Conservation (phyloP, 2,888 invertebrate species). For the Lasius platythorax region DNA sequence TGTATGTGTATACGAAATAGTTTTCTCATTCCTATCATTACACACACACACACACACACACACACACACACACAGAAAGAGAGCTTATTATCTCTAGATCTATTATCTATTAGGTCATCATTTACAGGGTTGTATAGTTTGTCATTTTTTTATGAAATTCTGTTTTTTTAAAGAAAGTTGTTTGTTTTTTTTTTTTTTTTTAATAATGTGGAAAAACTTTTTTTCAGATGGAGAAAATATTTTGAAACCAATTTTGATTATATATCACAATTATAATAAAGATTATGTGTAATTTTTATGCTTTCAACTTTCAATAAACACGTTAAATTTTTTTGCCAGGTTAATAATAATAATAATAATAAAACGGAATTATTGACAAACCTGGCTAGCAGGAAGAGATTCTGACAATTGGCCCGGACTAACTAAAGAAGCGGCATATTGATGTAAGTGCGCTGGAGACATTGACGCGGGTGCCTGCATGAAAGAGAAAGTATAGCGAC, state of each 20-base stretch:
- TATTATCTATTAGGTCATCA: no score
- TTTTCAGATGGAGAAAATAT: neutral
- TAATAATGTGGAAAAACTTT: no score
- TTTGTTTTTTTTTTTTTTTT: no score
- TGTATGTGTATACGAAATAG: neutral
- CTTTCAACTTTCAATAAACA: neutral
- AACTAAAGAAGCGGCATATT: slow-evolving; percentile 88
- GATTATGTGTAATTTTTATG: neutral
- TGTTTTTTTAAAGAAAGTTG: neutral
- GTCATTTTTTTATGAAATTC: neutral
- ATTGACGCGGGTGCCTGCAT: slow-evolving; percentile 95
- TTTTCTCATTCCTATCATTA: no score
- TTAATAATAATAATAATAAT: slow-evolving; percentile 2
- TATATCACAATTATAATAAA: neutral
- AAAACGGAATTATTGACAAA: slow-evolving; percentile 84
- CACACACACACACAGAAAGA: no score
- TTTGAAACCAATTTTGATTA: neutral
- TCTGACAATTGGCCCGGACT: slow-evolving; percentile 89
- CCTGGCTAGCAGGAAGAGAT: slow-evolving; percentile 94
- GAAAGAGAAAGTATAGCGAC: slow-evolving; percentile 19
- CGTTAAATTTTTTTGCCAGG: neutral
- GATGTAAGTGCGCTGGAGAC: slow-evolving; percentile 95
- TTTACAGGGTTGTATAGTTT: neutral
- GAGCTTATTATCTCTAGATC: no score
- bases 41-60: no score